These are phyloP conservation scores for Athalia rosae DNA, from an alignment of 2,888 invertebrate genomes.

Conservation along the genomic window DNA sequence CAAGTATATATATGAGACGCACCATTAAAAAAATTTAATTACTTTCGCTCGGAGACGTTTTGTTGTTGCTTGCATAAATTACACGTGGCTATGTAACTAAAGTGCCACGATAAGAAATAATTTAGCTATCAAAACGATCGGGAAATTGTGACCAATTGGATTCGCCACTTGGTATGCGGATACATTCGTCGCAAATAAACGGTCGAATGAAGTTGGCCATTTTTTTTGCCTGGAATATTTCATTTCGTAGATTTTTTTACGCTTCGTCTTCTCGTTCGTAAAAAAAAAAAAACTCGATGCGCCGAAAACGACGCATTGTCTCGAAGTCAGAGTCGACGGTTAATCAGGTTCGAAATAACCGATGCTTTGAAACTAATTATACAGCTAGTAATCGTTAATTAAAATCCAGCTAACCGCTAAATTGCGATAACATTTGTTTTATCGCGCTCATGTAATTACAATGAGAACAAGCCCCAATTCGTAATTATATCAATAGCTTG, in stretches of 20 bases:
- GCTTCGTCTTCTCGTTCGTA: too few species aligned
- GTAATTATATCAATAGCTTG: too few species aligned
- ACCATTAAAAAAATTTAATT: neutral
- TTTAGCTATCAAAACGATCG: neutral
- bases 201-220: neutral
- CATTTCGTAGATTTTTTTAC: neutral
- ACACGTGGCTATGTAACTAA: neutral
- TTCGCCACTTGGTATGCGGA: neutral
- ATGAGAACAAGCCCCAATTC: too few species aligned
- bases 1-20: neutral
- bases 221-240: neutral
- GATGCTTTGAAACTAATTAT: too few species aligned
- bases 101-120: neutral
- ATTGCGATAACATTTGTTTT: too few species aligned
- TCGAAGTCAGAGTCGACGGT: too few species aligned
- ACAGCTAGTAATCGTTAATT: too few species aligned
- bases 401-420: too few species aligned
- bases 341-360: too few species aligned
- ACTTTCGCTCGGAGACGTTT: neutral
- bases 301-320: too few species aligned
- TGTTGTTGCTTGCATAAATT: neutral
- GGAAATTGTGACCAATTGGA: neutral
- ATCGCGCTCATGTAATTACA: too few species aligned
- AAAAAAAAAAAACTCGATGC: too few species aligned
- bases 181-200: neutral